Percentiles rank a stretch among this genome's conserved stretches.
These are phyloP conservation scores for Bryconaethiops microstoma DNA, from an alignment of 2,797 vertebrate genomes.

Conservation along the genomic window DNA sequence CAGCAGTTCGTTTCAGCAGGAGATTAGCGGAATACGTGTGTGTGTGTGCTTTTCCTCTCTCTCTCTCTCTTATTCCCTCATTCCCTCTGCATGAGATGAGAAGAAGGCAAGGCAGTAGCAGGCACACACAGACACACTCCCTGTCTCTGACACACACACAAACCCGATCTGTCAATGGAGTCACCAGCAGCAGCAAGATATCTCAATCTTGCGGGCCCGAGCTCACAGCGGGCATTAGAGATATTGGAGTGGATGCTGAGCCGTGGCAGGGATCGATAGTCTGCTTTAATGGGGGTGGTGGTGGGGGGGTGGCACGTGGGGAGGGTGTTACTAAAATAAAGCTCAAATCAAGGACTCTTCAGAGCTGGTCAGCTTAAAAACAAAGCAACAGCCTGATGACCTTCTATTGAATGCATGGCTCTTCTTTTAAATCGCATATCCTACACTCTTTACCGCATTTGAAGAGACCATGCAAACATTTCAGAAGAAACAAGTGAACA, in stretches of 20 bases:
- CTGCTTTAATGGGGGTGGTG: constrained; percentile 18
- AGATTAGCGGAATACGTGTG: neutral
- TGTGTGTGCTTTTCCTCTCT: neutral
- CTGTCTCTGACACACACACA: neutral
- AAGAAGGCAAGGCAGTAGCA: neutral
- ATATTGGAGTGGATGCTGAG: constrained; percentile 33
- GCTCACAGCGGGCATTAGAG: constrained; percentile 32
- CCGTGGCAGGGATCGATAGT: constrained; percentile 34
- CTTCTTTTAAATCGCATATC: neutral
- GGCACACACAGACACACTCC: constrained; percentile 7
- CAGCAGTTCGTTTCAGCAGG: neutral
- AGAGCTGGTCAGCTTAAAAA: constrained; percentile 5
- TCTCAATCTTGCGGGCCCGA: constrained; percentile 31
- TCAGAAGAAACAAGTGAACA: too few relatives aligned
- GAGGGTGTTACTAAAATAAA: neutral
- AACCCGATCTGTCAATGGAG: constrained; percentile 13
- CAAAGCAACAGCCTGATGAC: neutral
- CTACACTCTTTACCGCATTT: neutral
- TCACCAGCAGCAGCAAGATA: constrained; percentile 11
- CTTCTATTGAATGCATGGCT: neutral
- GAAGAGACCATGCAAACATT: too few relatives aligned
- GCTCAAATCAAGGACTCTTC: constrained; percentile 20
- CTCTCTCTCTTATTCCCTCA: too few relatives aligned
- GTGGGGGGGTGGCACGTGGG: neutral
- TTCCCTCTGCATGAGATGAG: neutral